Base-by-base conservation (phyloP, 2,888 invertebrate species). In the Hyalella azteca region DNA sequence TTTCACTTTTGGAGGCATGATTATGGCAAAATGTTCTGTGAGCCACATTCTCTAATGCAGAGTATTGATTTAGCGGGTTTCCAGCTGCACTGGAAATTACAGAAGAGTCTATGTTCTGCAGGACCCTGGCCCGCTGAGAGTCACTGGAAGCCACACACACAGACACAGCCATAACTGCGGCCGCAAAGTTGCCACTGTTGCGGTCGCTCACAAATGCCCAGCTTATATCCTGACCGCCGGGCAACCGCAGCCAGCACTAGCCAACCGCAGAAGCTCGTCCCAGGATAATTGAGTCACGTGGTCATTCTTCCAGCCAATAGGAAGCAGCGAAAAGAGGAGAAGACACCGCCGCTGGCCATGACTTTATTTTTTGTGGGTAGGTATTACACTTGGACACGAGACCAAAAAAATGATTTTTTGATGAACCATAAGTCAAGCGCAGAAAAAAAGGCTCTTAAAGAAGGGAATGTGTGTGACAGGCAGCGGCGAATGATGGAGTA, bases 151-250 rank as follows among this genome's bases (percentile, higher is more conserved):
- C 36, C 1, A 66, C 66, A 66, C 66, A 66, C 66, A 66, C 66
- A 32, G 66, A 66, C 66, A 66, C 66, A 36, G 66, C 66, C 66
- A 66, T 66, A 19, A 15, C 36, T 39, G n/a, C 66, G 66, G 66
- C 66, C 66, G 66, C 66, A 66, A 66, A 66, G 36, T 66, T 36
- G 66, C 66, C 66, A 66, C 66, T 66, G 66, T 66, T 66, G 66
- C 32, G 66, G 66, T 36, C 36, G 19, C 15, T 32, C 13, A 22
- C 66, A 19, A n/a, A 7, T 66, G 66, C 66, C 66, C 66, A 66
- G 36, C 66, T 66, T 66, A 36, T 66, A 66, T 66, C 66, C 36
- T 39, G 39, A 66, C 66, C 66, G 29, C 66, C 32, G 66, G 36
- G 15, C 36, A 36, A 66, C 39, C 19, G 66, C 66, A 4, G 29